Percentiles rank a stretch among this genome's conserved stretches.
Evolutionary conservation across 2,113 vertebrate genomes (phyloP).

Genomic region (Chionomys nivalis): DNA sequence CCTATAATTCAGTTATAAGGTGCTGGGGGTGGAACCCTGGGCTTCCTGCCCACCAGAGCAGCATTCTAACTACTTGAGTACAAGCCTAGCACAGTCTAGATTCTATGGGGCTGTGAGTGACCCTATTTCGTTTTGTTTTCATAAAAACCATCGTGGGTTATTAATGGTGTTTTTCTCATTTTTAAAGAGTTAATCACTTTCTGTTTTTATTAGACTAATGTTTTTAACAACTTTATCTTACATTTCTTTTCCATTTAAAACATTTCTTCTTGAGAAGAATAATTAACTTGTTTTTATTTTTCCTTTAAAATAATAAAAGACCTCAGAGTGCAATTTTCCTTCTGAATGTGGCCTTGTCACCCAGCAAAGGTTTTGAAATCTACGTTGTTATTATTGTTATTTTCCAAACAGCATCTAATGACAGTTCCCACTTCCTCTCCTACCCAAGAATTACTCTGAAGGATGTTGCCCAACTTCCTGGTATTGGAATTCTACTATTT

Average conservation of each 20-base stretch:
- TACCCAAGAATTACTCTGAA: conserved; percentile 69
- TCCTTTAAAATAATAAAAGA: conserved; percentile 50
- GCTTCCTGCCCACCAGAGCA: neutral
- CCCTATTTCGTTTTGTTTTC: conserved; percentile 31
- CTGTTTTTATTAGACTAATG: neutral
- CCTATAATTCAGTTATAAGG: too few relatives aligned
- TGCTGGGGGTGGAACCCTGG: neutral
- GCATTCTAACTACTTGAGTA: neutral
- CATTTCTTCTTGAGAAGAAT: conserved; percentile 1
- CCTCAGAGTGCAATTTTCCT: conserved; percentile 37
- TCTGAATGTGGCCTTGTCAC: conserved; percentile 48
- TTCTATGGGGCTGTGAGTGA: neutral
- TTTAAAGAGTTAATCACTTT: conserved; percentile 26
- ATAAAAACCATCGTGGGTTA: neutral
- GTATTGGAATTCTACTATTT: conserved; percentile 49
- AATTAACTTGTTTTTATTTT: conserved; percentile 56
- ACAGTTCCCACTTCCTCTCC: conserved; percentile 73
- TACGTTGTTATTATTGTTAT: conserved; percentile 62
- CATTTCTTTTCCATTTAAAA: conserved; percentile 22
- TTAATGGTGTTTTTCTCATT: conserved; percentile 2
- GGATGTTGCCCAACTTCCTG: conserved; percentile 76
- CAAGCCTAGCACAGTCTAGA: neutral
- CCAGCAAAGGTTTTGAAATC: conserved; percentile 67
- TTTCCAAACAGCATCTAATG: conserved; percentile 76
- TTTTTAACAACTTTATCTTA: conserved; percentile 47